Base-by-base conservation (phyloP, 2,113 vertebrate genomes). In the Nesogale talazaci region DNA sequence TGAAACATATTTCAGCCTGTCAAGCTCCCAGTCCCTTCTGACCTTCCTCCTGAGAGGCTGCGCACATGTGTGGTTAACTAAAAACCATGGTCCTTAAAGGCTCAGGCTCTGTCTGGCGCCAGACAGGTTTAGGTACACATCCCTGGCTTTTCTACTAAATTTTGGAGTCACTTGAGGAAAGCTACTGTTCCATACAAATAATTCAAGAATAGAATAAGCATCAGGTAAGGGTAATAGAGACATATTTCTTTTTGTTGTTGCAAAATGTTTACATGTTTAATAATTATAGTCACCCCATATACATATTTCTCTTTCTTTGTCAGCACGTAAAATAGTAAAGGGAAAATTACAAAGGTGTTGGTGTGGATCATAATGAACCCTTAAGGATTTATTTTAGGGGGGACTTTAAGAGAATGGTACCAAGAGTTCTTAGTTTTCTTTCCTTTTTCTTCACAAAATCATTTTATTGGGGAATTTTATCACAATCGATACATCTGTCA, bases 41-140 rank as follows among this genome's bases (percentile, higher is more conserved):
- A 20, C 87, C 61, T 69, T 85, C 74, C 80, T 79, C 56, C 42
- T 46, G 38, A 63, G 92, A 93, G 29, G 23, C 72, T 77, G 38
- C 85, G 82, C 29, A 15, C 36, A 31, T 72, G 27, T 91, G 88
- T 91, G 40, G 46, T 56, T 89, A 83, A 65, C 46, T 84, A 84
- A 63, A 40, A 23, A 25, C n/a, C 25, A 52, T 12, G 0, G 67
- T 22, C 59, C 70, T 88, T 92, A 81, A 83, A 34, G 59, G 90
- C 84, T 83, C 83, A 92, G 72, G n/a, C 56, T 70, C 31, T 79
- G 75, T 70, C 31, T 79, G 75, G 88, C 92, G 83, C 78, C 90
- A 94, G 90, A 59, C 29, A 61, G 90, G 84, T 90, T 74, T 89
- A 85, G 5, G 22, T 85, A 84, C 42, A 89, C 3, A 75, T 85